Evolutionary conservation across 1,140 invertebrate species (phyloP).

Genomic region (Cydia fagiglandana): DNA sequence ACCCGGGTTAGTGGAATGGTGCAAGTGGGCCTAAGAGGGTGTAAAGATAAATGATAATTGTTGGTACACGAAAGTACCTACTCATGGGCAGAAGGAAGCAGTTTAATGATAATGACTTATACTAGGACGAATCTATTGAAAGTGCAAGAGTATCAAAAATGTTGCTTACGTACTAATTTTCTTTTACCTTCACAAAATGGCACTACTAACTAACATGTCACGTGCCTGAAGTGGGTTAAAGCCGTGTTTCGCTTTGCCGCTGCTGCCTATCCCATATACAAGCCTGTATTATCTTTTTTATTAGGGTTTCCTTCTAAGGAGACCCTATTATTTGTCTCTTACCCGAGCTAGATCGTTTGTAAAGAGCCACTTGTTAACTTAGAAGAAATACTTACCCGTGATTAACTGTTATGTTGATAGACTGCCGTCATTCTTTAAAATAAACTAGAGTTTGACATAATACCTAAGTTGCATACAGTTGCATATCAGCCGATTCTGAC

Average conservation of each 20-base stretch:
- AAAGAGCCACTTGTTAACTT: slow-evolving; percentile 12
- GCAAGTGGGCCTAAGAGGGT: no score
- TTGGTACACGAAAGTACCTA: no score
- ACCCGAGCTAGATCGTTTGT: background rate
- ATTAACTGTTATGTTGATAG: slow-evolving; percentile 3
- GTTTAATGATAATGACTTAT: no score
- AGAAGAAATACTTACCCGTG: background rate
- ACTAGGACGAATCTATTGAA: no score
- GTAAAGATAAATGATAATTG: no score
- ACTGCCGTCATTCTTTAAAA: background rate
- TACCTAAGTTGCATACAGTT: no score
- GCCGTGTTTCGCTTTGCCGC: background rate
- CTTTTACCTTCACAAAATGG: background rate
- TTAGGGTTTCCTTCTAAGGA: slow-evolving; percentile 8
- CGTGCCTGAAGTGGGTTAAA: slow-evolving; percentile 16
- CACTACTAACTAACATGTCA: slow-evolving; percentile 8
- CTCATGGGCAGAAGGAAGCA: no score
- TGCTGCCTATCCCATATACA: background rate
- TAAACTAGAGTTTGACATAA: background rate
- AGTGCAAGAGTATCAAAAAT: no score
- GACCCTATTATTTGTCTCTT: slow-evolving; percentile 15
- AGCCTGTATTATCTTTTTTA: slow-evolving; percentile 25
- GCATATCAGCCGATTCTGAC: no score
- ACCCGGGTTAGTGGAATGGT: no score
- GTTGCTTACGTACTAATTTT: background rate